Evolutionary conservation across 2,888 invertebrate species (phyloP).

Genomic region (Stenodema calcarata): DNA sequence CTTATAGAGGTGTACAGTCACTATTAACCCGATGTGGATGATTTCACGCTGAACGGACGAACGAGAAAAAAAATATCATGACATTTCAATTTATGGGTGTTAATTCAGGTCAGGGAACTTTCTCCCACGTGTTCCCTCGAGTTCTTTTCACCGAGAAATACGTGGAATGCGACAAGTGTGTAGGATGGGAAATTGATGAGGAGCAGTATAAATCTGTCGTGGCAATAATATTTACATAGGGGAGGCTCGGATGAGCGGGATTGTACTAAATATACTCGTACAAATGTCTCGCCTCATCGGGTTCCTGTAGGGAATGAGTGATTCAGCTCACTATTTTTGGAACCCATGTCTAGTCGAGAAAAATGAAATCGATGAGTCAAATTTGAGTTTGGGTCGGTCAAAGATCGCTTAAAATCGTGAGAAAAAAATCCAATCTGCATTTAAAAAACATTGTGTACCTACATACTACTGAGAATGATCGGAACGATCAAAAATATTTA

Average conservation of each 20-base stretch:
- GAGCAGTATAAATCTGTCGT: slow-evolving; percentile 29
- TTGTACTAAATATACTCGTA: slow-evolving; percentile 30
- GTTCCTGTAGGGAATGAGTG: neutral
- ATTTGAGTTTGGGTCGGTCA: too few relatives aligned
- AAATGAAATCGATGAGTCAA: too few relatives aligned
- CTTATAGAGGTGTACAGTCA: too few relatives aligned
- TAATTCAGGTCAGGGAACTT: neutral
- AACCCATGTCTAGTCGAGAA: too few relatives aligned
- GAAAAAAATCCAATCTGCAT: too few relatives aligned
- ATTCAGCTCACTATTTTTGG: neutral
- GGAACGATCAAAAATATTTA: too few relatives aligned
- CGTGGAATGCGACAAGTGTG: slow-evolving; percentile 19
- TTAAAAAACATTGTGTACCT: too few relatives aligned
- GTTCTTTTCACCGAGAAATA: neutral
- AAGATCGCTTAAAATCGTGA: too few relatives aligned
- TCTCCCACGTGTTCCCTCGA: neutral
- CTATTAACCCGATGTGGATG: too few relatives aligned
- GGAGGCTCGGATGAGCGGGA: neutral
- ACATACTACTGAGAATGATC: too few relatives aligned
- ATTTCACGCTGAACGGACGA: neutral
- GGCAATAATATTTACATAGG: slow-evolving; percentile 39
- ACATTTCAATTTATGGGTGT: neutral
- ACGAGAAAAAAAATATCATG: neutral
- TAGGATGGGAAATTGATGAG: slow-evolving; percentile 24
- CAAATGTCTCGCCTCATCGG: neutral